Conservation (phyloP, 53 echinoderm and acorn worm species). For the Luidia sarsii region DNA sequence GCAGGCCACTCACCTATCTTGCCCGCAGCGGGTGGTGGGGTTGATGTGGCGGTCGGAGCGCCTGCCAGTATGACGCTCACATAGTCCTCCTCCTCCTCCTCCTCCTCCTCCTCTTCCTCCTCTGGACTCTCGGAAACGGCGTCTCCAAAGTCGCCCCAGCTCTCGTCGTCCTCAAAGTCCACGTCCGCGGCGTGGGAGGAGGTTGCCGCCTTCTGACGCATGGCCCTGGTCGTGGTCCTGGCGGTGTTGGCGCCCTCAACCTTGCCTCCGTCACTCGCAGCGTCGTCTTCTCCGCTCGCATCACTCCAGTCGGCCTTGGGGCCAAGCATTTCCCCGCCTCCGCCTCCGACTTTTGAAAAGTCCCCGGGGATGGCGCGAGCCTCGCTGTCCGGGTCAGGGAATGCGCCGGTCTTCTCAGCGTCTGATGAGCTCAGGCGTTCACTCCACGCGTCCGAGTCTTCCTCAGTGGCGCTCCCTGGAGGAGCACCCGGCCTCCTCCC, state of each 20-base stretch:
- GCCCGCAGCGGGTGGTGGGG: slow-evolving; percentile 38
- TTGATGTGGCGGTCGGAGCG: slow-evolving; percentile 69
- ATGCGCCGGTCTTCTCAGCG: not conserved
- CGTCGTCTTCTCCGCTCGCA: not conserved
- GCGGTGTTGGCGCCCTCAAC: no score
- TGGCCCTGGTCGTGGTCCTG: not conserved
- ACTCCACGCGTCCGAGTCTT: slow-evolving; percentile 58
- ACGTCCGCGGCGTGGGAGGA: slow-evolving; percentile 59
- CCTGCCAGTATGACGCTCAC: slow-evolving; percentile 82
- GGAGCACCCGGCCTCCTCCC: not conserved
- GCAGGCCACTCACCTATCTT: slow-evolving; percentile 43
- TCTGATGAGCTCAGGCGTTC: no score
- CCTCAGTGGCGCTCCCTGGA: slow-evolving; percentile 41
- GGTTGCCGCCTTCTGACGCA: slow-evolving; percentile 35
- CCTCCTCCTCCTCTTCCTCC: slow-evolving; percentile 79
- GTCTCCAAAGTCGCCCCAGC: slow-evolving; percentile 94
- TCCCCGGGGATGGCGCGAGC: no score
- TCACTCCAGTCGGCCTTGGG: not conserved
- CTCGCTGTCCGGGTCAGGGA: not conserved
- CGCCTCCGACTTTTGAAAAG: no score
- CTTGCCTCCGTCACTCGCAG: not conserved
- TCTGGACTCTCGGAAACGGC: slow-evolving; percentile 59
- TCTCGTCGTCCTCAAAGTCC: slow-evolving; percentile 96
- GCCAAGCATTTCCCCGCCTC: no score
- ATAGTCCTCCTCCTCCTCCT: slow-evolving; percentile 80